phyloP scores from a whole-genome alignment of 35 echinoderm and acorn worm genomes.

The Lytechinus pictus region DNA sequence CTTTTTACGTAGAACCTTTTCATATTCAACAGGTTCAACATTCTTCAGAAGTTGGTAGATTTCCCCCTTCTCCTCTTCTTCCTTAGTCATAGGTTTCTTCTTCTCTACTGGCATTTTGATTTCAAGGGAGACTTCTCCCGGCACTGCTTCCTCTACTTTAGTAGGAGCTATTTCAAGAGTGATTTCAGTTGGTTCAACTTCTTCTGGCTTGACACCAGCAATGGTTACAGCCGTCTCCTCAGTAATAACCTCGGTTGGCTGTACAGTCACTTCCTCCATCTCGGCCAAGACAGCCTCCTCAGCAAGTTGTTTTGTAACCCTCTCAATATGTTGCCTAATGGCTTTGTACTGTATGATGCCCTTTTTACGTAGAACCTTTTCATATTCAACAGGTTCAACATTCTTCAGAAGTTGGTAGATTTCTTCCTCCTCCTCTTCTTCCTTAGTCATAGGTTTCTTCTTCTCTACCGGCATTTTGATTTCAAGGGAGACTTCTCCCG shows the following conservation, averaged over 20 bases:
- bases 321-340: conserved; percentile 57
- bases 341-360: background rate
- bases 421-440: conserved; percentile 63
- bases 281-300: conserved; percentile 51
- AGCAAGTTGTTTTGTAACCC: conserved; percentile 56
- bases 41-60: conserved; percentile 75
- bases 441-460: conserved; percentile 35
- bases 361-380: conserved; percentile 57
- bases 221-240: conserved; percentile 20
- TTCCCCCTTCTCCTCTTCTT: conserved; percentile 63
- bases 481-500: background rate
- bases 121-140: conserved; percentile 12
- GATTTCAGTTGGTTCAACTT: conserved; percentile 19
- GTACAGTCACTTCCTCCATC: background rate
- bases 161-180: conserved; percentile 28
- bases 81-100: conserved; percentile 31
- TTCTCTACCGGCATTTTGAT: background rate
- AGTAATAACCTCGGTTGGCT: background rate
- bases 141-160: background rate
- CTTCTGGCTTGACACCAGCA: background rate
- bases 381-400: conserved; percentile 51
- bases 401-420: conserved; percentile 54
- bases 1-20: conserved; percentile 65
- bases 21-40: conserved; percentile 64
- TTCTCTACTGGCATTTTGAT: background rate